Evolutionary conservation across 2,113 vertebrate genomes (phyloP), one percentile per base, ranked within the genome.

Genomic region (Aegotheles bennettii): DNA sequence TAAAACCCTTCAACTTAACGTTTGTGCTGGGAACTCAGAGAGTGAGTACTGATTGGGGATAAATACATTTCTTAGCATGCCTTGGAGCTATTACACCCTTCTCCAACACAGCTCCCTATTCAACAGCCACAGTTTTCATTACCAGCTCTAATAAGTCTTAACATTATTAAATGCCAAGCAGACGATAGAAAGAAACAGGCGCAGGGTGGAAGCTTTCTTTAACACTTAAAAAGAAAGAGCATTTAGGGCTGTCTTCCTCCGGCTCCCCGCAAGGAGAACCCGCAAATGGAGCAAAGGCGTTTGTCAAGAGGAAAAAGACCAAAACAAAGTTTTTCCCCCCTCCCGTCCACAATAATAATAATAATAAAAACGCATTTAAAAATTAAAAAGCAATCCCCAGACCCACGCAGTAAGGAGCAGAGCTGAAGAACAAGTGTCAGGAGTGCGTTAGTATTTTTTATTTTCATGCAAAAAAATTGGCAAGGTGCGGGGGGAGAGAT

Each of bases 61-160:
- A 99, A 99, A 99, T 99, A 98, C 98, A 98, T 98, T 99, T 99
- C 98, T 98, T 98, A 99, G 98, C 98, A 98, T 98, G 98, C 98
- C 99, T 98, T 97, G 97, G 96, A 99, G 99, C 99, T 98, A 99
- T 99, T 98, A 99, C 99, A 99, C 98, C 98, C 98, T 97, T 97
- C 98, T 98, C 97, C 98, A 98, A 98, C 99, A 99, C 98, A 98
- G 98, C 97, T 98, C 97, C 98, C 98, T 98, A 99, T 99, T 99
- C 99, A 99, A 97, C 97, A 97, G 96, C 91, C 98, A 95, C 97
- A 98, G 97, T 98, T 98, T 99, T 98, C 99, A 99, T 98, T 98
- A 99, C 98, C 97, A 98, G 98, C 98, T 99, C 98, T 99, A 99
- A 99, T 99, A 99, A 99, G 98, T 99, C 98, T 99, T 99, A 99